Evolutionary conservation across 2,888 invertebrate species (phyloP).

Genomic region (Spodoptera exigua): DNA sequence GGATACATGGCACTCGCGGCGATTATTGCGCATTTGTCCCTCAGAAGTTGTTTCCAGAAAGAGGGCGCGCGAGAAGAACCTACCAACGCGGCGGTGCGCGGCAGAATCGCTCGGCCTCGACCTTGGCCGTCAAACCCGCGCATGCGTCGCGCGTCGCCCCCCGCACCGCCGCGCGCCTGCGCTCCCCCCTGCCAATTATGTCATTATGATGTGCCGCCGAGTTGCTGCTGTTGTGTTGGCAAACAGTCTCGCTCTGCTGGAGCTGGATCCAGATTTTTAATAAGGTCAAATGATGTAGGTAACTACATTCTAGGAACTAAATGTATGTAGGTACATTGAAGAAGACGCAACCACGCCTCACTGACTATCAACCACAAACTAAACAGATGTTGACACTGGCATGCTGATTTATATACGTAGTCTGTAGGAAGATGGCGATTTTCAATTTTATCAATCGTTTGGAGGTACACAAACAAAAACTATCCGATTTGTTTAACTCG

Average conservation of each 20-base stretch:
- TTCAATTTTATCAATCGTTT: slow-evolving; percentile 28
- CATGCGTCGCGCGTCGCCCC: slow-evolving; percentile 83
- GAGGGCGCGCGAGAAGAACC: slow-evolving; percentile 79
- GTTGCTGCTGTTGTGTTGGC: slow-evolving; percentile 80
- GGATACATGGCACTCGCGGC: slow-evolving; percentile 75
- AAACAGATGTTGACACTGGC: slow-evolving; percentile 29
- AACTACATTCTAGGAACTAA: slow-evolving; percentile 39
- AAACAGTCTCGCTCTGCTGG: slow-evolving; percentile 81
- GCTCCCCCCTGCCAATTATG: slow-evolving; percentile 84
- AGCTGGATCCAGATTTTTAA: slow-evolving; percentile 70
- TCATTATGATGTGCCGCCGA: slow-evolving; percentile 79
- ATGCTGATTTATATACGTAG: slow-evolving; percentile 13
- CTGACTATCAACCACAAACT: slow-evolving; percentile 1
- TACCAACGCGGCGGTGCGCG: slow-evolving; percentile 86
- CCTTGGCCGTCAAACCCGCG: slow-evolving; percentile 89
- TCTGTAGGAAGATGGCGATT: slow-evolving; percentile 18
- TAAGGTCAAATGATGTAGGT: slow-evolving; percentile 53
- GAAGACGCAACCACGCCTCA: slow-evolving; percentile 14
- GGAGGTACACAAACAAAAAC: slow-evolving; percentile 22
- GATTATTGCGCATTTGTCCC: slow-evolving; percentile 77
- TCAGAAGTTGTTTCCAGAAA: slow-evolving; percentile 75
- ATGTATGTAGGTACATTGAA: slow-evolving; percentile 23
- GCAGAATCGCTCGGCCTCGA: slow-evolving; percentile 87
- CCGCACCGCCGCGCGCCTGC: slow-evolving; percentile 63
- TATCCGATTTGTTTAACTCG: slow-evolving; percentile 1